Conservation (phyloP, 2,113 vertebrate genomes). For the Monarcha castaneiventris region DNA sequence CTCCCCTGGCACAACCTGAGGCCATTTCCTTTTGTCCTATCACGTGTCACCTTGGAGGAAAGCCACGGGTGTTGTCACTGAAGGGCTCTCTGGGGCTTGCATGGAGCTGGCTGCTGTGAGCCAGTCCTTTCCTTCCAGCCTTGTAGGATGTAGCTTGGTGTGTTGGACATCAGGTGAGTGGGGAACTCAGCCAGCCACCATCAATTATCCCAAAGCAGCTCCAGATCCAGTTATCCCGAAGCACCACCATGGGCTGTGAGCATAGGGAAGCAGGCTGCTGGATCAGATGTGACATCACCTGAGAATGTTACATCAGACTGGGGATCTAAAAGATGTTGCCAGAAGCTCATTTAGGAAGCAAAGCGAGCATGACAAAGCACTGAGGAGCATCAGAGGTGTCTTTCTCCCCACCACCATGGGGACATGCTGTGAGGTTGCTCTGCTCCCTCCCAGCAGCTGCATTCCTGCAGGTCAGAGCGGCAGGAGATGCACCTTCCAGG, state of each 20-base stretch:
- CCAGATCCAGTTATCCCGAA: not conserved
- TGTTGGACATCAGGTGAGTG: not conserved
- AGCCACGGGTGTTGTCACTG: accelerated
- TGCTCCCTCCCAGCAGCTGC: not conserved
- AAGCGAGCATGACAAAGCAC: not conserved
- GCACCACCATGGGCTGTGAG: not conserved
- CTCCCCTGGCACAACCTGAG: not conserved
- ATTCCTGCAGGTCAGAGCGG: not conserved
- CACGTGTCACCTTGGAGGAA: not conserved
- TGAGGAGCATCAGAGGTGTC: not conserved
- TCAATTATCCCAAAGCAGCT: not conserved
- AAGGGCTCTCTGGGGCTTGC: not conserved
- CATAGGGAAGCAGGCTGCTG: not conserved
- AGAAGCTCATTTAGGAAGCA: not conserved
- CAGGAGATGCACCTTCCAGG: not conserved
- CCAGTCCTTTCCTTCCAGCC: not conserved
- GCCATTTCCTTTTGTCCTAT: not conserved
- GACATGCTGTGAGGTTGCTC: not conserved
- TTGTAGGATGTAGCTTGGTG: not conserved
- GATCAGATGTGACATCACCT: not conserved
- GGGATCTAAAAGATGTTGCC: not conserved
- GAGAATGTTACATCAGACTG: not conserved
- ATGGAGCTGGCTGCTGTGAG: not conserved
- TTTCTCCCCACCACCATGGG: not conserved
- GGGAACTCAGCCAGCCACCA: not conserved